phyloP scores from a whole-genome alignment of 2,113 vertebrate species.

The Stercorarius parasiticus region DNA sequence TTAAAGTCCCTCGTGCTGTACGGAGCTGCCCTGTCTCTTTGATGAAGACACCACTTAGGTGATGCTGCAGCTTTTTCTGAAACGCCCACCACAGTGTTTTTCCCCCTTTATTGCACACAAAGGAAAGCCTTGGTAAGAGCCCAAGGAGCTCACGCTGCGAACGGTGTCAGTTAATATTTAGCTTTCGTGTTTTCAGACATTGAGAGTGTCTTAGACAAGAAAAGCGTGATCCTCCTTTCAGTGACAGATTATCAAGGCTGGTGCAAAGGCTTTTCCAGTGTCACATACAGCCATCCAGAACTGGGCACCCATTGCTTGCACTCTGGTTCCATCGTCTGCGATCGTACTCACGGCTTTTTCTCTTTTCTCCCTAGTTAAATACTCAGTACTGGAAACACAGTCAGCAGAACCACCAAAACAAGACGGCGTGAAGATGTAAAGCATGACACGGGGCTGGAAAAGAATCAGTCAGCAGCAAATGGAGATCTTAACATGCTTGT shows the following conservation, averaged over 20 bases:
- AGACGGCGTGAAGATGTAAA: constrained; percentile 61
- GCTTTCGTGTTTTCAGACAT: not conserved
- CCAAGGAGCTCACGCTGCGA: not conserved
- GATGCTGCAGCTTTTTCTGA: not conserved
- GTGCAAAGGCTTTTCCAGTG: not conserved
- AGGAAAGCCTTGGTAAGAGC: not conserved
- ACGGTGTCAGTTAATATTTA: not conserved
- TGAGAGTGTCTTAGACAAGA: not conserved
- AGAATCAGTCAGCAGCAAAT: not conserved
- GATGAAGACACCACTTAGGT: not conserved
- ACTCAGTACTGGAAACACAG: constrained; percentile 80
- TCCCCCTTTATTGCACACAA: not conserved
- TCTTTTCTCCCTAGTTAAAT: constrained; percentile 74
- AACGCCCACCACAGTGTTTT: not conserved
- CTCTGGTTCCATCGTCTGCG: not conserved
- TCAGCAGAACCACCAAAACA: constrained; percentile 78
- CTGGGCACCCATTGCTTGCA: fast-evolving
- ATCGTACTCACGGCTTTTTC: not conserved
- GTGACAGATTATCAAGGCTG: not conserved
- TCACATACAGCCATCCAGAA: not conserved
- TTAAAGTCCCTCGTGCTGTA: not conserved
- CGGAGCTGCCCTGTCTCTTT: not conserved
- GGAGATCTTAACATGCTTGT: constrained; percentile 32
- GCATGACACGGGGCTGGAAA: not conserved
- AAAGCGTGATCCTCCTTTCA: not conserved